Evolutionary conservation across 2,888 invertebrate species (phyloP).

Genomic region (Blomia tropicalis): DNA sequence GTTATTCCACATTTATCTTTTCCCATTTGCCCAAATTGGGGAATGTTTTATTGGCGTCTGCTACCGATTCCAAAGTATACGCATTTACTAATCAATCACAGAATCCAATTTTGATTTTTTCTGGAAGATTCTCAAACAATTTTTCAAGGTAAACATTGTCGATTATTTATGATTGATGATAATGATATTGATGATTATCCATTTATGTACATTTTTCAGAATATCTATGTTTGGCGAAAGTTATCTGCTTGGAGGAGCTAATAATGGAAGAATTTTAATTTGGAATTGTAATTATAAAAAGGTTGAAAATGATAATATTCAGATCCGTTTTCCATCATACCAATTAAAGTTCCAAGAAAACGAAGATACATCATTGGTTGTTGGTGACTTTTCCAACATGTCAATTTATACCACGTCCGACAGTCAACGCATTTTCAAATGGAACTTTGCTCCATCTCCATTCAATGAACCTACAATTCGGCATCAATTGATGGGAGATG

Average conservation of each 20-base stretch:
- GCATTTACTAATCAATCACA: constrained; percentile 14
- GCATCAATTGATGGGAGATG: background rate
- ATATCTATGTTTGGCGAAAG: constrained; percentile 9
- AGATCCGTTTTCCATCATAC: background rate
- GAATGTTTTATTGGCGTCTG: background rate
- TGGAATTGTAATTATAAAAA: background rate
- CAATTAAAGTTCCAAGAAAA: background rate
- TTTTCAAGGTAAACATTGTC: background rate
- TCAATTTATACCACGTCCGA: constrained; percentile 1
- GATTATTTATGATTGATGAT: background rate
- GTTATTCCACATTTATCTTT: background rate
- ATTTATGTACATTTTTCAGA: constrained; percentile 15
- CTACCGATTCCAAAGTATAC: constrained; percentile 13
- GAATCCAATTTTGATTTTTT: background rate
- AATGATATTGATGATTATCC: too few species aligned
- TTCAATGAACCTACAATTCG: background rate
- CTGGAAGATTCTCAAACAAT: background rate
- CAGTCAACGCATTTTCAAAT: background rate
- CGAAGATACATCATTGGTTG: background rate
- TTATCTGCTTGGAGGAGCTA: constrained; percentile 23
- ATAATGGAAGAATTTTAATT: constrained; percentile 1
- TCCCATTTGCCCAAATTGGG: background rate
- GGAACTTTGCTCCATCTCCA: background rate
- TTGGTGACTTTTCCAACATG: background rate
- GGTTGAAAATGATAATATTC: background rate